Conservation (phyloP, 2,797 vertebrate genomes). For the Crocodylus rhombifer region DNA sequence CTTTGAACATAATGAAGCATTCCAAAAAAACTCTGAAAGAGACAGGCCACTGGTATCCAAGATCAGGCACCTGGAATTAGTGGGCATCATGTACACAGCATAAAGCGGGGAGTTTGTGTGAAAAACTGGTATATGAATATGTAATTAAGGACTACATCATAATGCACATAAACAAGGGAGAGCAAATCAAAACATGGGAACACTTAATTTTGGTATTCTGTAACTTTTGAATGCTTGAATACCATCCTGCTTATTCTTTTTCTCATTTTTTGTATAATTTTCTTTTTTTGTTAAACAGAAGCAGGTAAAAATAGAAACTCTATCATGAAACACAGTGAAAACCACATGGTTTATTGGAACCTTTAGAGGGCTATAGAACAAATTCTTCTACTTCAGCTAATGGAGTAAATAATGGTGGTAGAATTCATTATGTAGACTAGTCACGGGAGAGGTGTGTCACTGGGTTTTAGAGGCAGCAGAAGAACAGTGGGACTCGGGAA, state of each 20-base stretch:
- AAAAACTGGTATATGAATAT: background rate
- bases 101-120: background rate
- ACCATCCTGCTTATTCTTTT: background rate
- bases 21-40: background rate
- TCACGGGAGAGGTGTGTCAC: background rate
- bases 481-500: background rate
- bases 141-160: background rate
- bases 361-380: background rate
- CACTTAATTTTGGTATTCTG: background rate
- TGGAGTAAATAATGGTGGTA: background rate
- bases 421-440: background rate
- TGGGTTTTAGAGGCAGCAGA: background rate
- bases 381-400: background rate
- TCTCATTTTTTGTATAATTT: too few species aligned
- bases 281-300: too few species aligned
- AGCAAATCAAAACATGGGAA: background rate
- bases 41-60: background rate
- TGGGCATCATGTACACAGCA: background rate
- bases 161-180: background rate
- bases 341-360: background rate
- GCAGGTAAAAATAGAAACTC: background rate
- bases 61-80: background rate
- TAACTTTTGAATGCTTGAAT: background rate
- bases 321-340: background rate
- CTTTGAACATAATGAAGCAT: background rate